Percentiles rank a stretch among this genome's conserved stretches.
phyloP scores from a whole-genome alignment of 2,797 vertebrate genomes.

The Sciaenops ocellatus region DNA sequence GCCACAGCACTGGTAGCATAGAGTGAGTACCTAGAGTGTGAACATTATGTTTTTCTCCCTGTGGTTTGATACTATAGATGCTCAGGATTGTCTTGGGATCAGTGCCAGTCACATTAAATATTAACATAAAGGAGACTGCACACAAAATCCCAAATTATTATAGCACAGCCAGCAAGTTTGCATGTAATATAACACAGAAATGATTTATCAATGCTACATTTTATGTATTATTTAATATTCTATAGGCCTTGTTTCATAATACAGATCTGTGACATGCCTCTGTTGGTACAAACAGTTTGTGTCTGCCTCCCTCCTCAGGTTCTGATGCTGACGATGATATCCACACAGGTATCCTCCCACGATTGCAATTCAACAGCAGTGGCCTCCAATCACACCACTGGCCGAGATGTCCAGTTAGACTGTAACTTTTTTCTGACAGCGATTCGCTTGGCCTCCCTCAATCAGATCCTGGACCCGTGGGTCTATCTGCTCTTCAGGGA shows the following conservation, averaged over 20 bases:
- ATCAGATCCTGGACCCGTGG: slow-evolving; percentile 99
- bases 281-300: slow-evolving; percentile 1
- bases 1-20: neutral
- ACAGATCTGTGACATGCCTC: neutral
- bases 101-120: neutral
- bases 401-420: slow-evolving; percentile 79
- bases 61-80: slow-evolving; percentile 1
- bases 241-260: neutral
- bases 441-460: slow-evolving; percentile 95
- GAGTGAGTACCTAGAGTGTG: slow-evolving; percentile 11
- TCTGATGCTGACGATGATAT: slow-evolving; percentile 94
- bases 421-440: slow-evolving; percentile 92
- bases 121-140: neutral
- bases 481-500: slow-evolving; percentile 95
- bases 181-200: neutral
- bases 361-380: slow-evolving; percentile 78
- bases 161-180: neutral
- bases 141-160: neutral
- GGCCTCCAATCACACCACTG: neutral
- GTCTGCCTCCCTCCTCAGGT: slow-evolving; percentile 81
- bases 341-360: slow-evolving; percentile 87
- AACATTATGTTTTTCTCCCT: slow-evolving; percentile 3
- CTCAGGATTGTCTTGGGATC: neutral
- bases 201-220: neutral
- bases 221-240: neutral